These are phyloP conservation scores for Baryphthengus martii DNA, from an alignment of 2,113 vertebrate species.

Conservation along the genomic window DNA sequence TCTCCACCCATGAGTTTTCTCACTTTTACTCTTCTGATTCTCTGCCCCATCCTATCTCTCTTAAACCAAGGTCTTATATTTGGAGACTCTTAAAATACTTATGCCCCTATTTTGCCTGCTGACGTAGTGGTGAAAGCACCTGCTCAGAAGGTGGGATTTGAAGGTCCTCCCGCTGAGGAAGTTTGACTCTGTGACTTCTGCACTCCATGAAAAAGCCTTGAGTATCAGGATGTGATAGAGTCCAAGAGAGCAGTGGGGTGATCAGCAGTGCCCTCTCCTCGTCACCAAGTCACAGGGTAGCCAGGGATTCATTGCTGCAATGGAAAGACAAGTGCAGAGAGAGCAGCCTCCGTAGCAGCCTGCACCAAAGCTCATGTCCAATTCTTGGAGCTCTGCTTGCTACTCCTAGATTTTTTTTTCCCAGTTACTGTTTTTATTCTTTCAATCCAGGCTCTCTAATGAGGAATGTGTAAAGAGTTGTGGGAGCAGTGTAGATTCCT, in stretches of 20 bases:
- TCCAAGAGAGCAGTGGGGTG: neutral
- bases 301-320: neutral
- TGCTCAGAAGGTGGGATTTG: neutral
- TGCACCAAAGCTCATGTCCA: neutral
- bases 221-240: neutral
- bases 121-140: neutral
- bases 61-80: neutral
- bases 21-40: neutral
- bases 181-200: neutral
- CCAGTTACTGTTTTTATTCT: neutral
- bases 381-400: neutral
- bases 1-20: neutral
- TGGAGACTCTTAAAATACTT: neutral
- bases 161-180: neutral
- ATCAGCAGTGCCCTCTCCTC: neutral
- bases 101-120: neutral
- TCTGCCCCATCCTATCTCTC: neutral
- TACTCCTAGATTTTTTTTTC: neutral
- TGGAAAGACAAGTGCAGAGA: neutral
- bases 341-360: neutral
- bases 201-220: neutral
- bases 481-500: conserved; percentile 5
- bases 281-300: neutral
- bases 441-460: conserved; percentile 1
- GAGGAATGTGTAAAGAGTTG: conserved; percentile 24